Conservation (phyloP, 1,140 invertebrate species). For the Hycleus phaleratus region DNA sequence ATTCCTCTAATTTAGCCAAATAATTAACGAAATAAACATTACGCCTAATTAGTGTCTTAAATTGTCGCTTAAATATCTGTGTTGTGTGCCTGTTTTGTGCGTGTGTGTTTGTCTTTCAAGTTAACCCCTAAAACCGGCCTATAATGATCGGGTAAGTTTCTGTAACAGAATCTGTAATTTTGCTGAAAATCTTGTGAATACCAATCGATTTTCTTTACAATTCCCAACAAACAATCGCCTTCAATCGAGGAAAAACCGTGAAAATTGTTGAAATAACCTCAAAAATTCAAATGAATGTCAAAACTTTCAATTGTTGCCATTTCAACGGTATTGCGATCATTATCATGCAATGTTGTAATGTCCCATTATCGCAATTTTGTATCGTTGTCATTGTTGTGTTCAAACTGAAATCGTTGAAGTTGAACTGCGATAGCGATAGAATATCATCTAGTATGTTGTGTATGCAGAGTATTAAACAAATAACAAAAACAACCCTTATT, state of each 20-base stretch:
- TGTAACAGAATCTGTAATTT: background rate
- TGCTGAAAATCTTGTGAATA: no score
- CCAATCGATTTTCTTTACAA: background rate
- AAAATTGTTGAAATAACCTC: slow-evolving; percentile 16
- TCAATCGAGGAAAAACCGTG: slow-evolving; percentile 10
- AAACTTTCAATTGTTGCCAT: slow-evolving; percentile 10
- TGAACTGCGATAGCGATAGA: no score
- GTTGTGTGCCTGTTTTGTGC: background rate
- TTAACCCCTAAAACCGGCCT: slow-evolving; percentile 3
- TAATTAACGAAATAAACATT: no score
- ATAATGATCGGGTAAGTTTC: slow-evolving; percentile 23
- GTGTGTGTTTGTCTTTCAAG: slow-evolving; percentile 2
- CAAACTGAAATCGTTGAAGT: no score
- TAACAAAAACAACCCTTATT: no score
- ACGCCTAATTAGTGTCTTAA: slow-evolving; percentile 16
- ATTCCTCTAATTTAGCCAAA: no score
- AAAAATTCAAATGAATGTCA: slow-evolving; percentile 15
- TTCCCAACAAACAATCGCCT: background rate
- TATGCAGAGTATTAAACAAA: no score
- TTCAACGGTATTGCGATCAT: slow-evolving; percentile 12
- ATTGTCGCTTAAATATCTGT: slow-evolving; percentile 8
- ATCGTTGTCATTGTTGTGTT: no score
- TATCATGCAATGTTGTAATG: background rate
- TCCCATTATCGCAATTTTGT: no score
- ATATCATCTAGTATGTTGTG: no score